Evolutionary conservation across 2,113 vertebrate species (phyloP).

Genomic region (Petrocephalus microphthalmus): DNA sequence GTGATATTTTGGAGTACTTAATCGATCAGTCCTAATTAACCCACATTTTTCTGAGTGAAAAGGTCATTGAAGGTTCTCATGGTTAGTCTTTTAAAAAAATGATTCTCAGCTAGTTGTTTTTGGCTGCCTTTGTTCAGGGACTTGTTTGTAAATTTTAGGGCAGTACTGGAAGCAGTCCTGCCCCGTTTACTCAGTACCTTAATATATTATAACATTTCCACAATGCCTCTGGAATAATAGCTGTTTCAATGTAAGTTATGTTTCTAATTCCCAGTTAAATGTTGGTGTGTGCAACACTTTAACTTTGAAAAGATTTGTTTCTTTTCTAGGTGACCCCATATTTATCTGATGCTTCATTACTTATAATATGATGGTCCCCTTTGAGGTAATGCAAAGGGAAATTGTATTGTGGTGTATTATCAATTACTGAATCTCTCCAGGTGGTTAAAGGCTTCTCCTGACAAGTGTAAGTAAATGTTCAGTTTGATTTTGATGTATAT

Average conservation of each 20-base stretch:
- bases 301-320: background rate
- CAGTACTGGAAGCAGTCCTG: background rate
- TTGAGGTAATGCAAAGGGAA: background rate
- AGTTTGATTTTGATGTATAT: background rate
- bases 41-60: background rate
- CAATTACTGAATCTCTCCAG: background rate
- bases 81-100: constrained; percentile 1
- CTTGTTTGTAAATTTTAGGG: background rate
- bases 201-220: background rate
- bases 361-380: background rate
- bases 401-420: background rate
- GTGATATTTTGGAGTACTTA: constrained; percentile 35
- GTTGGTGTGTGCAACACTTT: background rate
- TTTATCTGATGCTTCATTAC: background rate
- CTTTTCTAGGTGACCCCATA: background rate
- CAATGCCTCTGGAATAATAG: background rate
- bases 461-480: background rate
- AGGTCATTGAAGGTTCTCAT: background rate
- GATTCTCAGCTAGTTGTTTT: background rate
- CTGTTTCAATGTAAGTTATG: background rate
- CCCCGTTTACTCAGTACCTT: background rate
- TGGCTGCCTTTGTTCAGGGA: background rate
- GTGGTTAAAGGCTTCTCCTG: background rate
- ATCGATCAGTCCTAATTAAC: background rate
- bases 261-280: background rate